These are phyloP conservation scores for Poecile montanus DNA, from an alignment of 2,797 vertebrate genomes.

Conservation along the genomic window DNA sequence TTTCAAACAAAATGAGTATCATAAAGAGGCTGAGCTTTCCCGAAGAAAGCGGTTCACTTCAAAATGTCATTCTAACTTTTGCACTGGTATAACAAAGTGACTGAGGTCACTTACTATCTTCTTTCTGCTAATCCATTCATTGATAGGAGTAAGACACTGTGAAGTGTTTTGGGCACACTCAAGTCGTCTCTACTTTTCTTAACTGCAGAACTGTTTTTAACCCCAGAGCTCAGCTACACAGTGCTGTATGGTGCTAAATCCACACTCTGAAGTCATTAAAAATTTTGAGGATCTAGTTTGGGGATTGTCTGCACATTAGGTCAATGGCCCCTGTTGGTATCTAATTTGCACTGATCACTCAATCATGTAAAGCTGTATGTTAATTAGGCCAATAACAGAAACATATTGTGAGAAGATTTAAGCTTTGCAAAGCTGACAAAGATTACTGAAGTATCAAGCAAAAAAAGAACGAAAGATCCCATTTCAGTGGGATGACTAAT, in stretches of 20 bases:
- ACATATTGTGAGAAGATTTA: not conserved
- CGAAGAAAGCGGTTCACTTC: not conserved
- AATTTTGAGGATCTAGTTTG: not conserved
- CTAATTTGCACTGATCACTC: slow-evolving; percentile 9
- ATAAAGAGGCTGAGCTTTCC: not conserved
- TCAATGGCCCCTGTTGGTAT: not conserved
- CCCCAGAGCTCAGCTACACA: not conserved
- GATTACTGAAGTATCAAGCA: slow-evolving; percentile 3
- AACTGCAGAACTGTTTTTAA: not conserved
- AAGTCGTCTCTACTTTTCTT: not conserved
- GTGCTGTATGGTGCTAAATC: not conserved
- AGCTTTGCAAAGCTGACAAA: not conserved
- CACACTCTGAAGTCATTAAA: not conserved
- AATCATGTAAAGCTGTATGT: slow-evolving; percentile 2
- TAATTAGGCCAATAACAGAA: slow-evolving; percentile 24
- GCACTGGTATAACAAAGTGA: not conserved
- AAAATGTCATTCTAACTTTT: not conserved
- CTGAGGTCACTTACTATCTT: not conserved
- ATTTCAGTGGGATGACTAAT: not conserved
- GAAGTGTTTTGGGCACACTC: not conserved
- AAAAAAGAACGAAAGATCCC: not conserved
- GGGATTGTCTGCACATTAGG: not conserved
- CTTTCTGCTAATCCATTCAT: not conserved
- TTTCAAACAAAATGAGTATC: not conserved
- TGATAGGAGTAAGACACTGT: not conserved